A percentile compares a stretch with the other conserved stretches of the same genome.
These are phyloP conservation scores for Athene cunicularia DNA, from an alignment of 2,113 vertebrate species.

Conservation along the genomic window DNA sequence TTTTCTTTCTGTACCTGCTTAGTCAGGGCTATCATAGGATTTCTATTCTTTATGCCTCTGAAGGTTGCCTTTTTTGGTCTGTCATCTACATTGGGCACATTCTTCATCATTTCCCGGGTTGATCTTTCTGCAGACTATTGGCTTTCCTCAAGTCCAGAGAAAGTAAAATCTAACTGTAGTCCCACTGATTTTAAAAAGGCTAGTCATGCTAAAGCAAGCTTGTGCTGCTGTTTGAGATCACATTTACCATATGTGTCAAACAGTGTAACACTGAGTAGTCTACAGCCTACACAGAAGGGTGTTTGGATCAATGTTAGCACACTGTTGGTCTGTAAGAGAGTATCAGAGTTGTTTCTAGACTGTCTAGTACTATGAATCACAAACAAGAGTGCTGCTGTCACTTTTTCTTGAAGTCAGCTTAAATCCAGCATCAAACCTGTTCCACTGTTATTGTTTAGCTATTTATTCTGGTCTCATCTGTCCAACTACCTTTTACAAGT, in stretches of 20 bases:
- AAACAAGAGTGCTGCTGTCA: neutral
- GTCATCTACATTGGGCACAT: fast-evolving
- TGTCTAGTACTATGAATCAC: neutral
- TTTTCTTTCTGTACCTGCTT: neutral
- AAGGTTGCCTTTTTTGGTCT: neutral
- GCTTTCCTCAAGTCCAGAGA: neutral
- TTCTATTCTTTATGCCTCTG: neutral
- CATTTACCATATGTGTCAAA: neutral
- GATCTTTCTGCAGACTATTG: neutral
- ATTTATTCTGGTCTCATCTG: neutral
- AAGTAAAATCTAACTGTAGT: neutral
- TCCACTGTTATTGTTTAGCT: neutral
- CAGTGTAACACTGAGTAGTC: neutral
- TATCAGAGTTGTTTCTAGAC: neutral
- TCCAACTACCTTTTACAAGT: neutral
- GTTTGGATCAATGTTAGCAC: neutral
- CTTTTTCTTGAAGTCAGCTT: neutral
- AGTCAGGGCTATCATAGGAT: neutral
- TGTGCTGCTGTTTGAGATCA: neutral
- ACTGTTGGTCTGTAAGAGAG: neutral
- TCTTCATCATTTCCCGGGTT: neutral
- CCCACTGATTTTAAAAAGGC: neutral
- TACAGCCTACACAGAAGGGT: neutral
- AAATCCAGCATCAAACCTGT: neutral
- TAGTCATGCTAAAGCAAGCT: neutral